Evolutionary conservation across 1,140 invertebrate species (phyloP), one percentile per base, ranked within the genome.

Genomic region (Plodia interpunctella): DNA sequence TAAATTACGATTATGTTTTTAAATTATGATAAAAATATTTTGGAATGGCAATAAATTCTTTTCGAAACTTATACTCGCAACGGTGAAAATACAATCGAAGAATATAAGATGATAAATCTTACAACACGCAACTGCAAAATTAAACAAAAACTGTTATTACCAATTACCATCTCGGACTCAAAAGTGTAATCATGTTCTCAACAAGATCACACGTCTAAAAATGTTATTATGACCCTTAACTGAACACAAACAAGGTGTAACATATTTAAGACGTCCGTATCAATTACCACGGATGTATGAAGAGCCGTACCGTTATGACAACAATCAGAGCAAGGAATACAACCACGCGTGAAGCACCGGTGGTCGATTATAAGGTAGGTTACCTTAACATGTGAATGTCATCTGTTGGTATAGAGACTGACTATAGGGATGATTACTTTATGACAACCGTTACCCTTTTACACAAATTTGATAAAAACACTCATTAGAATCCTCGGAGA

Each of bases 171-270:
- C 38, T 15, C 15, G 2, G 13, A 35, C 32, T 15, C 15, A 15
- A 9, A 38, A 44, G 3, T 44, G 13, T 44, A 1, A n/a, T 44
- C 38, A 15, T 32, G 30, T 32, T 8, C 30, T 44, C 15, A 44
- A 44, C 38, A 44, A 44, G 38, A 44, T 44, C n/a, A 15, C 38
- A 44, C 38, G 38, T 44, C 38, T 17, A 44, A 44, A n/a, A 44
- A 44, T 17, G 5, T 15, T 44, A 44, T 44, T 17, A 44, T 32
- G 9, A 32, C 11, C n/a, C 13, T 15, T 44, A 44, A 15, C n/a
- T 1, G 4, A n/a, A 44, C 38, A 44, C 13, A 44, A 44, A 44
- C 10, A 44, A 44, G 38, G 38, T 44, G 38, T 44, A 44, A 44
- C 30, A 32, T 44, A 44, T 44, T 44, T 44, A 44, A 44, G 38